A percentile compares a stretch with the other conserved stretches of the same genome.
These are phyloP conservation scores for Diplazon laetatorius DNA, from an alignment of 2,888 invertebrate genomes.

Conservation along the genomic window DNA sequence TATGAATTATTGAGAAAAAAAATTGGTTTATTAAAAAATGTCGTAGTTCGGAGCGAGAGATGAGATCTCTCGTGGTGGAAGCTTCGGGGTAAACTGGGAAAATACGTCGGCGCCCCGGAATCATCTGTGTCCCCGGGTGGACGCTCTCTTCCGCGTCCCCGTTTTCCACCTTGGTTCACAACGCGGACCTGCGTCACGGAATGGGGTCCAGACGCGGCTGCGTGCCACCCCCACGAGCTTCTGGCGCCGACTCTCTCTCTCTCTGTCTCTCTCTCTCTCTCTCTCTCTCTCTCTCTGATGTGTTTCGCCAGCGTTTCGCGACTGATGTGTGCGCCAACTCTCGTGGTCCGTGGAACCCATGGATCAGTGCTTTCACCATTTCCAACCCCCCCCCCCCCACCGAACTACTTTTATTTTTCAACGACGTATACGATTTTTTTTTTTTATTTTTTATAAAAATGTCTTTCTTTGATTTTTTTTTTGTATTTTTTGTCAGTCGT, in stretches of 20 bases:
- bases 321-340: conserved; percentile 2
- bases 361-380: conserved; percentile 1
- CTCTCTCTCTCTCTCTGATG: too few relatives aligned
- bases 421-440: not conserved
- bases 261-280: too few relatives aligned
- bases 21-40: not conserved
- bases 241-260: conserved; percentile 55
- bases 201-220: conserved; percentile 70
- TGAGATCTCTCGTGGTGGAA: conserved; percentile 46
- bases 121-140: conserved; percentile 70
- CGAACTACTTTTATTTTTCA: not conserved
- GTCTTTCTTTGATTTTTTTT: not conserved
- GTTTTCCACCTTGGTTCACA: conserved; percentile 39
- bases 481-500: not conserved
- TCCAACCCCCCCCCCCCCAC: not conserved
- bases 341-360: conserved; percentile 21
- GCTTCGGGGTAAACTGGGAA: conserved; percentile 57
- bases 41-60: not conserved
- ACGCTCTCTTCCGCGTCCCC: conserved; percentile 54
- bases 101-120: conserved; percentile 62
- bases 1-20: too few relatives aligned
- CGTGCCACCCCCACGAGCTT: conserved; percentile 66
- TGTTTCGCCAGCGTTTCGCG: conserved; percentile 21
- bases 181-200: conserved; percentile 55
- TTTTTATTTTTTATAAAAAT: not conserved